Percentiles rank a stretch among this genome's conserved stretches.
Evolutionary conservation across 2,113 vertebrate species (phyloP).

Genomic region (Symphodus melops): DNA sequence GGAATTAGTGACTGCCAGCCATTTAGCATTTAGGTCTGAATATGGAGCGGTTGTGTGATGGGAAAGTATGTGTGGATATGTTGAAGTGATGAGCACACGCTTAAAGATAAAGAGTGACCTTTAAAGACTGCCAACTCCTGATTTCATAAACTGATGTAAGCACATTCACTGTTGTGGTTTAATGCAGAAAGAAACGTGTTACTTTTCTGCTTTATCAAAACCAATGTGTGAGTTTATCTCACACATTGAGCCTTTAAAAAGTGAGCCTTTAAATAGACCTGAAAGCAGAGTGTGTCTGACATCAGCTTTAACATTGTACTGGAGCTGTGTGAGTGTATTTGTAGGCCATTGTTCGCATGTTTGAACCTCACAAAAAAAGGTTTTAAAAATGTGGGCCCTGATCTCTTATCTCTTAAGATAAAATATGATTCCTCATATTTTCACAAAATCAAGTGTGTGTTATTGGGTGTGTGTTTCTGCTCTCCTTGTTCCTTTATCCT

Average conservation of each 20-base stretch:
- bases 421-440: too few relatives aligned
- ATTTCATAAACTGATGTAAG: slow-evolving; percentile 16
- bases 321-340: neutral
- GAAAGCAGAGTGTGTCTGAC: slow-evolving; percentile 20
- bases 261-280: slow-evolving; percentile 52
- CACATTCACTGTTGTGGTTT: neutral
- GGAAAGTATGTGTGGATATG: neutral
- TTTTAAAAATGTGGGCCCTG: neutral
- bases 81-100: neutral
- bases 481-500: slow-evolving; percentile 45
- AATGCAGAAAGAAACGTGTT: neutral
- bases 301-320: slow-evolving; percentile 43
- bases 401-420: too few relatives aligned
- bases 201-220: slow-evolving; percentile 26
- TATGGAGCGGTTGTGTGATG: neutral
- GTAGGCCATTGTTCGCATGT: neutral
- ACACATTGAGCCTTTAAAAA: slow-evolving; percentile 45
- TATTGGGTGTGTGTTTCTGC: slow-evolving; percentile 15
- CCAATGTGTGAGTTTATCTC: slow-evolving; percentile 34
- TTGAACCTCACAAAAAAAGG: too few relatives aligned
- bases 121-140: neutral
- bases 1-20: slow-evolving; percentile 55
- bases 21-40: slow-evolving; percentile 20
- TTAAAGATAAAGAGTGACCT: slow-evolving; percentile 2
- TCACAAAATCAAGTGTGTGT: neutral